Conservation (phyloP, 2,888 invertebrate genomes). For the Drosophila tanythrix region DNA sequence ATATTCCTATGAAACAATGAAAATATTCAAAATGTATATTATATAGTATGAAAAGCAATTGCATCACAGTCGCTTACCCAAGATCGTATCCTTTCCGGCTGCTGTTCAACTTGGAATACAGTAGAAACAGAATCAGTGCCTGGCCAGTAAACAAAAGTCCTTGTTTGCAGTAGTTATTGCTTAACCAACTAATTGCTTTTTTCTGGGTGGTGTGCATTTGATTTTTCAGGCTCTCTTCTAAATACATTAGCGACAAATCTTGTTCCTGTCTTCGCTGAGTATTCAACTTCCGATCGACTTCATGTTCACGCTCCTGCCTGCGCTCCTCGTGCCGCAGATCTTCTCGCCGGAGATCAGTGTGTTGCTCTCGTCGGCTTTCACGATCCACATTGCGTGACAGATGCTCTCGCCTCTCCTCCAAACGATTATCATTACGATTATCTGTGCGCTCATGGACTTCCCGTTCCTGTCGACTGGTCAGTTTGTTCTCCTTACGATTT, state of each 20-base stretch:
- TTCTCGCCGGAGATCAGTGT: constrained; percentile 6
- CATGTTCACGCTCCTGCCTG: constrained; percentile 12
- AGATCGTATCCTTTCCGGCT: constrained; percentile 44
- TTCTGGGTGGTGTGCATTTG: background rate
- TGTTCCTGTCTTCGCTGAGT: constrained; percentile 3
- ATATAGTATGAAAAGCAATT: background rate
- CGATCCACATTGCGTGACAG: background rate
- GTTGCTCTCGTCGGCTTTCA: background rate
- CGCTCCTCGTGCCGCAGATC: constrained; percentile 1
- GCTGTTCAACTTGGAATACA: constrained; percentile 47
- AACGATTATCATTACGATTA: background rate
- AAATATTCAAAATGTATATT: no score
- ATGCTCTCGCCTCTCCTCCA: background rate
- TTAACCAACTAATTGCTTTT: constrained; percentile 29
- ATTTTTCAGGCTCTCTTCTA: background rate
- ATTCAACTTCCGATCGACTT: background rate
- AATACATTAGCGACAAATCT: background rate
- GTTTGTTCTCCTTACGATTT: background rate
- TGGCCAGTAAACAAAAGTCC: constrained; percentile 50
- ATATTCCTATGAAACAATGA: constrained; percentile 30
- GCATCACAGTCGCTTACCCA: constrained; percentile 34
- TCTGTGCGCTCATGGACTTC: background rate
- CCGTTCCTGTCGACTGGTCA: background rate
- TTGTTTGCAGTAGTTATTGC: constrained; percentile 39
- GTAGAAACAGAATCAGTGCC: constrained; percentile 44